These are phyloP conservation scores for Crotalus helleri DNA, from an alignment of 2,113 vertebrate species.

Conservation along the genomic window DNA sequence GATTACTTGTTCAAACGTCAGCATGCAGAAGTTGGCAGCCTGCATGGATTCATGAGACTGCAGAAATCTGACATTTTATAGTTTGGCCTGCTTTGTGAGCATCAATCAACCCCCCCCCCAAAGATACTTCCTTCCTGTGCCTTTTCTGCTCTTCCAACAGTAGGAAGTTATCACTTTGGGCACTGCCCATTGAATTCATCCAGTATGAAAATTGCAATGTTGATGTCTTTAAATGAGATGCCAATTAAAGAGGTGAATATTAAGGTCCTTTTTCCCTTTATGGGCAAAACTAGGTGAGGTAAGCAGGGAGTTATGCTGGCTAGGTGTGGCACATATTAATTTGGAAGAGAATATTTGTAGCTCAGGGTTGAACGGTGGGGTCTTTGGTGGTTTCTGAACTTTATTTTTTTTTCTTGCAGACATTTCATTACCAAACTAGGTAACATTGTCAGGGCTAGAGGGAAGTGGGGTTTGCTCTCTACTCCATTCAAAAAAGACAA, in stretches of 20 bases:
- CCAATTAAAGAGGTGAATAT: neutral
- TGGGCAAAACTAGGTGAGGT: neutral
- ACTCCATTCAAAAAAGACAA: too few species aligned
- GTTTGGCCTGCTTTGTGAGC: neutral
- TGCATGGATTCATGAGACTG: neutral
- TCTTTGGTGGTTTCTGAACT: too few species aligned
- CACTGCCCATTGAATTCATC: neutral
- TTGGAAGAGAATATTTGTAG: neutral
- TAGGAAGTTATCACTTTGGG: neutral
- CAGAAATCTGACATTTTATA: conserved; percentile 1
- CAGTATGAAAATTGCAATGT: neutral
- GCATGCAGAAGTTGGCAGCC: neutral
- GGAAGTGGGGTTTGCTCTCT: too few species aligned
- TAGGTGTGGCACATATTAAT: neutral
- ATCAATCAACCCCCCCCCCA: neutral
- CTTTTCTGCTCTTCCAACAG: neutral
- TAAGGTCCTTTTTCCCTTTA: neutral
- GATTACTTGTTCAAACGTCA: neutral
- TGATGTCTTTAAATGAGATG: neutral
- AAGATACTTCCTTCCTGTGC: neutral
- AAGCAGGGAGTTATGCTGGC: neutral
- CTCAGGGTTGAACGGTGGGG: too few species aligned
- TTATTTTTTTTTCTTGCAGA: too few species aligned
- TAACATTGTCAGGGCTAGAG: too few species aligned
- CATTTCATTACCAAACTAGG: too few species aligned